phyloP scores from a whole-genome alignment of 2,113 vertebrate species.

The Mus musculus region DNA sequence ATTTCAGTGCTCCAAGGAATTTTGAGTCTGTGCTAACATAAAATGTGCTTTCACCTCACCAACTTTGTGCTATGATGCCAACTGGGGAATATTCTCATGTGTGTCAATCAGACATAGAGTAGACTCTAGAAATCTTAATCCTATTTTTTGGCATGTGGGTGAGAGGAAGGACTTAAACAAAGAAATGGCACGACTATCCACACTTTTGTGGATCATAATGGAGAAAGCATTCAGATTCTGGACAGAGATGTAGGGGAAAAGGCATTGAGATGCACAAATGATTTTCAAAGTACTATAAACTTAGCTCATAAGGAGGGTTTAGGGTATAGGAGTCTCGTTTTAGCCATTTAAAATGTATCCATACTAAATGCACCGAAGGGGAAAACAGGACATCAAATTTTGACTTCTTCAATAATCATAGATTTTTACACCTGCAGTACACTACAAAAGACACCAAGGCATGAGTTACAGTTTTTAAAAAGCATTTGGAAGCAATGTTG shows the following conservation, averaged over 20 bases:
- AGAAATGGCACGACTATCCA: conserved; percentile 44
- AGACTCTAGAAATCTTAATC: conserved; percentile 76
- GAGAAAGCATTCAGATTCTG: background rate
- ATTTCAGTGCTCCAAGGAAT: conserved; percentile 81
- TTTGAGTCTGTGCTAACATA: conserved; percentile 83
- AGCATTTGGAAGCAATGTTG: background rate
- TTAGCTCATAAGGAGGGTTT: background rate
- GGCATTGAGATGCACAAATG: background rate
- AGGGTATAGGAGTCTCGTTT: background rate
- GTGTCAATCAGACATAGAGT: conserved; percentile 79
- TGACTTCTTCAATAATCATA: background rate
- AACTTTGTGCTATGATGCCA: conserved; percentile 79
- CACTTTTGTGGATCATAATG: conserved; percentile 16
- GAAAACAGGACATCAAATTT: background rate
- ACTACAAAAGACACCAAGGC: background rate
- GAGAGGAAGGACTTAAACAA: conserved; percentile 64
- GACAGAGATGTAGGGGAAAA: background rate
- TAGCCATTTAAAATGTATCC: conserved; percentile 22
- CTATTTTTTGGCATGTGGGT: conserved; percentile 49
- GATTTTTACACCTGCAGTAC: background rate
- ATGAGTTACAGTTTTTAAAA: background rate
- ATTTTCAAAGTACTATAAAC: conserved; percentile 9
- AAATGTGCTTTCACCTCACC: conserved; percentile 84
- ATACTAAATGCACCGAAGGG: background rate
- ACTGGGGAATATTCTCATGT: conserved; percentile 79